Conservation (phyloP, 2,888 invertebrate species). For the Tricholauxania praeusta region DNA sequence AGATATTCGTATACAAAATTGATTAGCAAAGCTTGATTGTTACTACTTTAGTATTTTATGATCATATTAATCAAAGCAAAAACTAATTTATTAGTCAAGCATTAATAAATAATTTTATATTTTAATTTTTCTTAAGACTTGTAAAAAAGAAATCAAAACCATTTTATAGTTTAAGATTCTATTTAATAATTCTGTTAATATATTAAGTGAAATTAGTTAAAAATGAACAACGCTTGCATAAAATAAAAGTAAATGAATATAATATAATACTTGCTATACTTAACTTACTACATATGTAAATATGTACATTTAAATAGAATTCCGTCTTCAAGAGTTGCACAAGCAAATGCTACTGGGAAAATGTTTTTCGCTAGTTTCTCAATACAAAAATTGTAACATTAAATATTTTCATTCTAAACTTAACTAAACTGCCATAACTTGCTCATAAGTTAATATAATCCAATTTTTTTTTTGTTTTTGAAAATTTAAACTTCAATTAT, state of each 20-base stretch:
- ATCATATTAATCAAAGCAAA: too few relatives aligned
- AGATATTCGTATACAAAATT: too few relatives aligned
- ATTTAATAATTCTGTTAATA: conserved; percentile 35
- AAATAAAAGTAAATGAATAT: conserved; percentile 19
- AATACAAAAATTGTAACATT: not conserved
- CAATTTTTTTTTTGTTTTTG: too few relatives aligned
- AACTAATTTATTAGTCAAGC: too few relatives aligned
- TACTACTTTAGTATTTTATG: too few relatives aligned
- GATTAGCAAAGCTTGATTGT: too few relatives aligned
- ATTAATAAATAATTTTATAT: too few relatives aligned
- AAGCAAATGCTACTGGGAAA: conserved; percentile 8
- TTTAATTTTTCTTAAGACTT: too few relatives aligned
- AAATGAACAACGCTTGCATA: conserved; percentile 35
- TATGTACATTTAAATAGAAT: conserved; percentile 20
- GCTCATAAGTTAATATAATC: conserved; percentile 28
- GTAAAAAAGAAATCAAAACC: not conserved
- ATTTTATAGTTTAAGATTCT: conserved; percentile 35
- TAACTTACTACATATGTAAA: not conserved
- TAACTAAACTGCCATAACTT: conserved; percentile 30
- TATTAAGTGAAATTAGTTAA: conserved; percentile 48
- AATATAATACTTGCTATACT: conserved; percentile 22
- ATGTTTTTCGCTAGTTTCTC: not conserved
- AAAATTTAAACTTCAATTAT: too few relatives aligned
- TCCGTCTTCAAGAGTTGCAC: conserved; percentile 26
- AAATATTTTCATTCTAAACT: conserved; percentile 3